These are phyloP conservation scores for Epizoanthus stellaris DNA, from an alignment of 92 coral and sea anemone species.

Conservation along the genomic window DNA sequence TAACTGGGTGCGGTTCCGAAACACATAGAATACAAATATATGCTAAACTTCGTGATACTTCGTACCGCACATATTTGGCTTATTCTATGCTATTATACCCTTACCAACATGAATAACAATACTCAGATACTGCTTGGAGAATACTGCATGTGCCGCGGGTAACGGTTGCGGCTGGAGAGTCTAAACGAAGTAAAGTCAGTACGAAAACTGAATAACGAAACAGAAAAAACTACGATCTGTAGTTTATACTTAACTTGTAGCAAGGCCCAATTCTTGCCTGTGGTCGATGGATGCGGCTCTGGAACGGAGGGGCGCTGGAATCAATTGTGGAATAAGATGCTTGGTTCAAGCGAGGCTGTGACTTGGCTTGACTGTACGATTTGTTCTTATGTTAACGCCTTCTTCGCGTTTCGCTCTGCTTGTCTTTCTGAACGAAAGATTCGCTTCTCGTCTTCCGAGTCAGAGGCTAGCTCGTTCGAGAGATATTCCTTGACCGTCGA, in stretches of 20 bases:
- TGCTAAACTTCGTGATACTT: no score
- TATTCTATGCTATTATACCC: no score
- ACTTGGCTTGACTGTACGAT: constrained; percentile 3
- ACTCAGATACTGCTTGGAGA: no score
- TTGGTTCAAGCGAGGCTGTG: neutral
- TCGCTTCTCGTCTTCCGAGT: constrained; percentile 46
- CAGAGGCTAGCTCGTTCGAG: constrained; percentile 33
- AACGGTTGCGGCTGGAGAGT: constrained; percentile 11
- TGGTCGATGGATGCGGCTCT: neutral
- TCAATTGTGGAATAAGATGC: neutral
- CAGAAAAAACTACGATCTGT: neutral
- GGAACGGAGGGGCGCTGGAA: neutral
- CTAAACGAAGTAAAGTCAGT: neutral
- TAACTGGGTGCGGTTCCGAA: no score
- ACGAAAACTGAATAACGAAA: neutral
- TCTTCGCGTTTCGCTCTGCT: constrained; percentile 30
- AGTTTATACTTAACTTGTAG: constrained; percentile 42
- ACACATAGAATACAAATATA: no score
- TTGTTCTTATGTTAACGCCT: constrained; percentile 10
- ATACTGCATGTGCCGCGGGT: neutral
- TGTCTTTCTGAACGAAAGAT: constrained; percentile 45
- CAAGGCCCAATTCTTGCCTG: constrained; percentile 34
- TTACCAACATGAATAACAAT: no score
- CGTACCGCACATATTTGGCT: no score
- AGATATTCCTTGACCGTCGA: constrained; percentile 41